Evolutionary conservation across 2,888 invertebrate species (phyloP).

Genomic region (Athalia circularis): DNA sequence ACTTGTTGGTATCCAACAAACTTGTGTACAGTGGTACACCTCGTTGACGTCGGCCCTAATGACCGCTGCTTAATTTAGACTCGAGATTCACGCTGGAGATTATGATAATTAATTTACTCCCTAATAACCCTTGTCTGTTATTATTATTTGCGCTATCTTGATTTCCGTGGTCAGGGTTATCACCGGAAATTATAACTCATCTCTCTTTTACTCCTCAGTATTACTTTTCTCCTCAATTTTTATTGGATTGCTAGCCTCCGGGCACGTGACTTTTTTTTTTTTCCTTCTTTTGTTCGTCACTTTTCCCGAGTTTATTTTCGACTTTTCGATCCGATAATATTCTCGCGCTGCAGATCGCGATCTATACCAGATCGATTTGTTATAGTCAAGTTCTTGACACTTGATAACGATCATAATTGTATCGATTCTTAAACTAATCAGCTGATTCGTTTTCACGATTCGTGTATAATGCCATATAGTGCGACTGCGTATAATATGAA

Average conservation of each 20-base stretch:
- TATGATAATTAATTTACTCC: conserved; percentile 19
- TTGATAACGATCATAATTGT: too few relatives aligned
- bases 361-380: too few relatives aligned
- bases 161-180: not conserved
- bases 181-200: not conserved
- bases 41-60: conserved; percentile 14
- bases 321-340: too few relatives aligned
- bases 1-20: too few relatives aligned
- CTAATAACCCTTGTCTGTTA: conserved; percentile 16
- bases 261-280: not conserved
- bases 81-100: conserved; percentile 30
- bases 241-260: too few relatives aligned
- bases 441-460: not conserved
- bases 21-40: not conserved
- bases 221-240: not conserved
- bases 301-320: too few relatives aligned
- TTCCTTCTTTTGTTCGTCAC: too few relatives aligned
- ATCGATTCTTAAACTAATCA: not conserved
- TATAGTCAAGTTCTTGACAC: too few relatives aligned
- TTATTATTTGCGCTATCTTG: conserved; percentile 21
- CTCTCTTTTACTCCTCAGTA: not conserved
- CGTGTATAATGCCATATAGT: too few relatives aligned
- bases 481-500: too few relatives aligned
- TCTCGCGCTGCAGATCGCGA: too few relatives aligned
- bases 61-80: conserved; percentile 20